phyloP scores from a whole-genome alignment of 2,888 invertebrate species.

The Drosophila macrothrix region DNA sequence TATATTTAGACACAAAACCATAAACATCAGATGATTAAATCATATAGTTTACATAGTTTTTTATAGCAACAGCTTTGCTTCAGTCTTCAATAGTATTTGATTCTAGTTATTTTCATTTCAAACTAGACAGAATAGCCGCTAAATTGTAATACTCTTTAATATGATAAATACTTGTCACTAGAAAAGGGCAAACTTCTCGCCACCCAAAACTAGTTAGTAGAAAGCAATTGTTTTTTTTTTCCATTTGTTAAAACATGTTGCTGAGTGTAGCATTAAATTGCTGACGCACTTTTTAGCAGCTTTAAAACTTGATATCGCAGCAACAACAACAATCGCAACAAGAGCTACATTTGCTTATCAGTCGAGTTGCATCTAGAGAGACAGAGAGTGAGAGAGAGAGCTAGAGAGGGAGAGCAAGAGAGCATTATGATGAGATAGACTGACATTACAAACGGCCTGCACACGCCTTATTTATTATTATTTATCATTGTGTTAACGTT shows the following conservation, averaged over 20 bases:
- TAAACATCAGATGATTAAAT: not conserved
- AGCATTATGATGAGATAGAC: slow-evolving; percentile 9
- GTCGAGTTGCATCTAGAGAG: slow-evolving; percentile 36
- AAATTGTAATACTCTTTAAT: not conserved
- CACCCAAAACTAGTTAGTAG: not conserved
- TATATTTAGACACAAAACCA: not conserved
- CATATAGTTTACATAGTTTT: not conserved
- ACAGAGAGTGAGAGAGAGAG: slow-evolving; percentile 23
- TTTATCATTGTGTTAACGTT: slow-evolving; percentile 66
- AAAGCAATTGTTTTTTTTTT: not conserved
- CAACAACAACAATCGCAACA: slow-evolving; percentile 4
- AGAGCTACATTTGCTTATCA: slow-evolving; percentile 42
- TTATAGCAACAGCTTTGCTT: not conserved
- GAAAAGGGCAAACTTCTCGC: not conserved
- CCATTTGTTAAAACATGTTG: not conserved
- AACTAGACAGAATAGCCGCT: not conserved
- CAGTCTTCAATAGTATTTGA: not conserved
- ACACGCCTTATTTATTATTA: slow-evolving; percentile 83
- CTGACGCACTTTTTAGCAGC: slow-evolving; percentile 19
- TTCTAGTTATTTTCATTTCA: not conserved
- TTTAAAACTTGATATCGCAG: slow-evolving; percentile 27
- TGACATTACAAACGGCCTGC: slow-evolving; percentile 83
- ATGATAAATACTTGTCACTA: not conserved
- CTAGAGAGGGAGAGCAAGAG: slow-evolving; percentile 6
- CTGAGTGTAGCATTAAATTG: slow-evolving; percentile 30